Evolutionary conservation across 1,140 invertebrate genomes (phyloP).

Genomic region (Pogonus chalceus): DNA sequence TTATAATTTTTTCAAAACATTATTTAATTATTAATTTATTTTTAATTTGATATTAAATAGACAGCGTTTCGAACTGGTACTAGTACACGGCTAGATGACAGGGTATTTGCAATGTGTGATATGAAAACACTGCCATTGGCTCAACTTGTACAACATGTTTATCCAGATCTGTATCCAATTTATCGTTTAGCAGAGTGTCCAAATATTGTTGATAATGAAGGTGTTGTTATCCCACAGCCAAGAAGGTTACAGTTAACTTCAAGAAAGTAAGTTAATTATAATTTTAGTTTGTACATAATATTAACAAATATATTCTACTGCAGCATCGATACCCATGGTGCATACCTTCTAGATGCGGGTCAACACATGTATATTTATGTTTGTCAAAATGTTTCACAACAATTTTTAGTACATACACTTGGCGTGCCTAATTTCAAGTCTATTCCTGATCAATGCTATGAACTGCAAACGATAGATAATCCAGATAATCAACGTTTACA

Average conservation of each 20-base stretch:
- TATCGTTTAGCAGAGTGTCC: constrained; percentile 62
- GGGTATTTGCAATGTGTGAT: constrained; percentile 86
- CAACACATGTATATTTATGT: constrained; percentile 79
- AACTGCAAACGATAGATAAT: constrained; percentile 70
- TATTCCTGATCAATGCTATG: constrained; percentile 52
- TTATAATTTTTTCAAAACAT: constrained; percentile 15
- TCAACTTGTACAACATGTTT: constrained; percentile 74
- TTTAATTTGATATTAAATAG: constrained; percentile 37
- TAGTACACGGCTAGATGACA: constrained; percentile 83
- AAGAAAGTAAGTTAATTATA: constrained; percentile 41
- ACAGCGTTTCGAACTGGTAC: constrained; percentile 77
- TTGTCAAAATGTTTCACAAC: constrained; percentile 64
- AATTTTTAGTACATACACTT: constrained; percentile 61
- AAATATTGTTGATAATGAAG: constrained; percentile 43
- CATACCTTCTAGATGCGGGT: constrained; percentile 85
- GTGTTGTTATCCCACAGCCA: constrained; percentile 45
- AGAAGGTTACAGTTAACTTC: constrained; percentile 57
- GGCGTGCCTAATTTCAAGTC: constrained; percentile 46
- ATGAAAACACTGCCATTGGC: constrained; percentile 81
- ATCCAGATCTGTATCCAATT: constrained; percentile 90
- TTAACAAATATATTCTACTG: constrained; percentile 11
- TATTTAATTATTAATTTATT: constrained; percentile 1
- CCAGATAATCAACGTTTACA: constrained; percentile 64
- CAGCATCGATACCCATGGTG: constrained; percentile 74
- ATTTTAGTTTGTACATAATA: not conserved